These are phyloP conservation scores for Antidorcas marsupialis DNA, from an alignment of 2,113 vertebrate genomes.

Conservation along the genomic window DNA sequence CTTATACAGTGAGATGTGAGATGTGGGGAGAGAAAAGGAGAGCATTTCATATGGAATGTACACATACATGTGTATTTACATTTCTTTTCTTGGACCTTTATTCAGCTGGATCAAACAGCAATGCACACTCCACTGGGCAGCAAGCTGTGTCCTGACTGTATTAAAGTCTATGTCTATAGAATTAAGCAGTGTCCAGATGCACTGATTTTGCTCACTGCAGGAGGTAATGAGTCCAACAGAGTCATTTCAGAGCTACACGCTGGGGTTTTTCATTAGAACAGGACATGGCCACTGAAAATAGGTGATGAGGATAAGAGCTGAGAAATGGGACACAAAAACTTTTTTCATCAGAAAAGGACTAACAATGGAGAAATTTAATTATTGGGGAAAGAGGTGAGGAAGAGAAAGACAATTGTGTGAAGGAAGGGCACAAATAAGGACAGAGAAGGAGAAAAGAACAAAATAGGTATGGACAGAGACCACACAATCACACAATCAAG, in stretches of 20 bases:
- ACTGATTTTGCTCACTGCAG: slow-evolving; percentile 41
- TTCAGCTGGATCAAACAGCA: slow-evolving; percentile 17
- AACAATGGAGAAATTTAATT: not conserved
- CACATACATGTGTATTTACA: not conserved
- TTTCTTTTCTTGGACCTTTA: slow-evolving; percentile 12
- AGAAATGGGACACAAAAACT: not conserved
- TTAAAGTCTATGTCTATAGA: not conserved
- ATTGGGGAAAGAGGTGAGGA: not conserved
- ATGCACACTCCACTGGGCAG: not conserved
- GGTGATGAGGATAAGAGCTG: slow-evolving; percentile 35
- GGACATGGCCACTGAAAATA: slow-evolving; percentile 26
- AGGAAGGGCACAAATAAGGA: not conserved
- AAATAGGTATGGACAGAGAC: not conserved
- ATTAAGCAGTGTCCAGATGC: not conserved
- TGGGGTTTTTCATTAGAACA: slow-evolving; percentile 33
- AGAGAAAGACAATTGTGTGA: not conserved
- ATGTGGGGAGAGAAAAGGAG: not conserved
- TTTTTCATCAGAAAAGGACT: not conserved
- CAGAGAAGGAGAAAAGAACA: not conserved
- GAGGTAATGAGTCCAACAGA: slow-evolving; percentile 29
- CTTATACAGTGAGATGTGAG: not conserved
- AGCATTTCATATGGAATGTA: not conserved
- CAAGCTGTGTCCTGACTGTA: slow-evolving; percentile 16
- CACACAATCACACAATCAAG: not conserved
- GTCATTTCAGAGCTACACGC: not conserved